A percentile compares a stretch with the other conserved stretches of the same genome.
phyloP scores from a whole-genome alignment of 2,797 vertebrate species.

The Harpagifer antarcticus region DNA sequence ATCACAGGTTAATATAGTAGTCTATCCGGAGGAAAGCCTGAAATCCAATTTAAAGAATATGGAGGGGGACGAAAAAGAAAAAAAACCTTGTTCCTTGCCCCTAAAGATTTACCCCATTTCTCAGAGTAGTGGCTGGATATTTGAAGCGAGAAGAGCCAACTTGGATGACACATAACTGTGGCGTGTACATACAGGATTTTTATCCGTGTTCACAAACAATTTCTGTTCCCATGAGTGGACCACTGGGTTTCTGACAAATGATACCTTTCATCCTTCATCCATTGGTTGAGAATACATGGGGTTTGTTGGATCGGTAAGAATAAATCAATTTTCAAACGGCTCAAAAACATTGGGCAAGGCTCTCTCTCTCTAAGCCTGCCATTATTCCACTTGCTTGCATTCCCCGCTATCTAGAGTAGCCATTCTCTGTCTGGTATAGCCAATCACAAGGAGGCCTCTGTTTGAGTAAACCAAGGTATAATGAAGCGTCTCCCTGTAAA shows the following conservation, averaged over 20 bases:
- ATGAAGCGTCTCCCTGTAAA: conserved; percentile 72
- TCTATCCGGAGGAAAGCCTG: conserved; percentile 36
- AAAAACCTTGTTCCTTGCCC: conserved; percentile 44
- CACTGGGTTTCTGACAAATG: conserved; percentile 84
- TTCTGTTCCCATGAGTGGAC: conserved; percentile 81
- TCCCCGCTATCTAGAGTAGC: conserved; percentile 72
- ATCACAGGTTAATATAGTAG: conserved; percentile 57
- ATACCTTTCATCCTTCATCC: conserved; percentile 85
- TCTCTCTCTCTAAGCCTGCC: conserved; percentile 77
- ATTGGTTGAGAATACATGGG: conserved; percentile 80
- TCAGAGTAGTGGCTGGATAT: conserved; percentile 62
- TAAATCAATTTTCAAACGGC: conserved; percentile 83
- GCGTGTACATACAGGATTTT: conserved; percentile 77
- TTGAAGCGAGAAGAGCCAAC: conserved; percentile 56
- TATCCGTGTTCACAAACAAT: conserved; percentile 82
- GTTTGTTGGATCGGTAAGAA: conserved; percentile 80
- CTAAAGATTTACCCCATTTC: conserved; percentile 66
- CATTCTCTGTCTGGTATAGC: conserved; percentile 62
- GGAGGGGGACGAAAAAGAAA: conserved; percentile 28
- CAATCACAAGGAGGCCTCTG: conserved; percentile 66
- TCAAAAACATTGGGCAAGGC: conserved; percentile 79
- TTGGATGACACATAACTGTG: conserved; percentile 75
- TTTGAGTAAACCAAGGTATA: conserved; percentile 76
- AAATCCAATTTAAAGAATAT: conserved; percentile 72
- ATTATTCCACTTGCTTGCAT: conserved; percentile 80